A percentile compares a stretch with the other conserved stretches of the same genome.
These are phyloP conservation scores for Euproctis similis DNA, from an alignment of 2,888 invertebrate species.

Conservation along the genomic window DNA sequence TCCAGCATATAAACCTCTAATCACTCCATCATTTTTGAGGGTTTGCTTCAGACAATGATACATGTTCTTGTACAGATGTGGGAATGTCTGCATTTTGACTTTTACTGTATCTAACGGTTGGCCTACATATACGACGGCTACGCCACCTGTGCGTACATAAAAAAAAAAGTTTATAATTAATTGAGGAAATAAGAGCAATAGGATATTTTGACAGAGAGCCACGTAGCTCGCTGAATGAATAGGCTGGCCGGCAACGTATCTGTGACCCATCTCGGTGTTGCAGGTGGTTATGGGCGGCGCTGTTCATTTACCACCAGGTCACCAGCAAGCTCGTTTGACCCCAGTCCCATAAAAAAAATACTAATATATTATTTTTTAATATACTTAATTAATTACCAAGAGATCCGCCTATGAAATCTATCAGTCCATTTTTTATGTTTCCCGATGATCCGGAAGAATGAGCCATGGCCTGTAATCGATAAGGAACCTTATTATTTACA, in stretches of 20 bases:
- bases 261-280: too few species aligned
- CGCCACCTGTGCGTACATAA: slow-evolving; percentile 87
- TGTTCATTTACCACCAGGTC: too few species aligned
- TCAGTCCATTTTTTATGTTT: slow-evolving; percentile 79
- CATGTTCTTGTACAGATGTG: slow-evolving; percentile 90
- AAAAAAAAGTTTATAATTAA: too few species aligned
- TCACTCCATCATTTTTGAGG: slow-evolving; percentile 88
- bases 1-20: slow-evolving; percentile 92
- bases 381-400: slow-evolving; percentile 79
- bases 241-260: too few species aligned
- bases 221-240: too few species aligned
- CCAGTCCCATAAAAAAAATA: too few species aligned
- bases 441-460: slow-evolving; percentile 43
- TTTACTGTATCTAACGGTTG: slow-evolving; percentile 99
- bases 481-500: too few species aligned
- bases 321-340: too few species aligned
- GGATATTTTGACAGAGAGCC: too few species aligned
- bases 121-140: slow-evolving; percentile 95
- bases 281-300: too few species aligned
- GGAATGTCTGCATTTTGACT: slow-evolving; percentile 99
- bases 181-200: too few species aligned
- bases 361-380: too few species aligned
- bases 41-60: slow-evolving; percentile 90
- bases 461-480: slow-evolving; percentile 32
- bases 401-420: slow-evolving; percentile 89